Evolutionary conservation across 1,140 invertebrate genomes (phyloP).

Genomic region (Pogonus chalceus): DNA sequence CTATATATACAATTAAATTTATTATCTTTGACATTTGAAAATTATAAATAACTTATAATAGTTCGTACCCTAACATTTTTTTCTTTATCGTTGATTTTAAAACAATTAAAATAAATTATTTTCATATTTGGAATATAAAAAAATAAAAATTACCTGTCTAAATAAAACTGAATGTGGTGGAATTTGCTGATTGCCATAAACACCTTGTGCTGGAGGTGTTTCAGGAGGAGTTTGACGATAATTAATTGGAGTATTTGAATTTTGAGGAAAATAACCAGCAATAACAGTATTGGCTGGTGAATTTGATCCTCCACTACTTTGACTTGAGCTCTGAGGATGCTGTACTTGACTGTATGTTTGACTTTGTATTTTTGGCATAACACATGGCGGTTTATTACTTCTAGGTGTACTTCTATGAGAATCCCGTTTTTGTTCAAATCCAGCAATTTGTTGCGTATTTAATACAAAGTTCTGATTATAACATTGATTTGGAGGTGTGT

Average conservation of each 20-base stretch:
- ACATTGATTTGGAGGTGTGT: slow-evolving; percentile 8
- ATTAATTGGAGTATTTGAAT: slow-evolving; percentile 15
- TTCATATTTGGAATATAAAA: no score
- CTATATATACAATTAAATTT: background rate
- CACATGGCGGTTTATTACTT: slow-evolving; percentile 11
- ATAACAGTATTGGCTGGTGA: slow-evolving; percentile 30
- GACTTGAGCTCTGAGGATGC: slow-evolving; percentile 25
- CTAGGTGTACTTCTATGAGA: slow-evolving; percentile 10
- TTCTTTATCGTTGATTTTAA: no score
- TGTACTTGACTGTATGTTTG: background rate
- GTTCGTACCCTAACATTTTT: no score
- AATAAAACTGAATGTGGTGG: slow-evolving; percentile 22
- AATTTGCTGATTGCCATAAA: slow-evolving; percentile 14
- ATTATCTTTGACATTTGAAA: background rate
- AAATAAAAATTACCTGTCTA: slow-evolving; percentile 23
- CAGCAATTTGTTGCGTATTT: background rate
- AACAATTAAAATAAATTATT: no score
- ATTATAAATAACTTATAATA: background rate
- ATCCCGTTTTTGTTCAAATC: slow-evolving; percentile 14
- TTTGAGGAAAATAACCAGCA: slow-evolving; percentile 21
- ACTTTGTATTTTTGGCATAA: slow-evolving; percentile 6
- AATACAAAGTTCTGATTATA: background rate
- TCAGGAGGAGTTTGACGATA: slow-evolving; percentile 25
- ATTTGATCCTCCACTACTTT: slow-evolving; percentile 30
- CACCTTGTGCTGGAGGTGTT: slow-evolving; percentile 24